Evolutionary conservation across 2,113 vertebrate genomes (phyloP).

Genomic region (Nycticebus coucang): DNA sequence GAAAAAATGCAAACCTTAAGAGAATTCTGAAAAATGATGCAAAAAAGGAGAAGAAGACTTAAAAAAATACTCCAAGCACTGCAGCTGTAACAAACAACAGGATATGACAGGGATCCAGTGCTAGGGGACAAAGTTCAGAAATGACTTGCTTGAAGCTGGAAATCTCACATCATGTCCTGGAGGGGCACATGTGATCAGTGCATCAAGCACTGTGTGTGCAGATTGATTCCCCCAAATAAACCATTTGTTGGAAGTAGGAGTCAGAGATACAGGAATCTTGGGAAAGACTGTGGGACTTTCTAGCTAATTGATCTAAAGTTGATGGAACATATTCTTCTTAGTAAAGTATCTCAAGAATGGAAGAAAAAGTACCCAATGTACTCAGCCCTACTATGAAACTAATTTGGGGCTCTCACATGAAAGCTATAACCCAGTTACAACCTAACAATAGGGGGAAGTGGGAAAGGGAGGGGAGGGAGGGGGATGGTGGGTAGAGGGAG

Average conservation of each 20-base stretch:
- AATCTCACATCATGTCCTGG: not conserved
- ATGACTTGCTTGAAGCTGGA: not conserved
- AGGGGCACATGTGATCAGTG: not conserved
- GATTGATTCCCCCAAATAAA: not conserved
- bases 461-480: no score
- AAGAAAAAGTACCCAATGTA: no score
- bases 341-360: no score
- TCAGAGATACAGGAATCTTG: not conserved
- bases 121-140: not conserved
- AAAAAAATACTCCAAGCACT: not conserved
- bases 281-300: not conserved
- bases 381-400: no score
- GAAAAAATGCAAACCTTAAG: not conserved
- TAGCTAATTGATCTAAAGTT: not conserved
- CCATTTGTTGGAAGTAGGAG: not conserved
- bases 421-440: no score
- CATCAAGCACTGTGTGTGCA: no score
- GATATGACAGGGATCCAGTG: not conserved
- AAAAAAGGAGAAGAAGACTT: not conserved
- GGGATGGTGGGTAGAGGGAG: no score
- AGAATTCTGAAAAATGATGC: conserved; percentile 33
- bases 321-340: no score
- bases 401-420: no score
- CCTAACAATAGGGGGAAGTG: no score
- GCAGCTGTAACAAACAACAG: conserved; percentile 59